Evolutionary conservation across 2,113 vertebrate species (phyloP).

Genomic region (Todiramphus chloris): DNA sequence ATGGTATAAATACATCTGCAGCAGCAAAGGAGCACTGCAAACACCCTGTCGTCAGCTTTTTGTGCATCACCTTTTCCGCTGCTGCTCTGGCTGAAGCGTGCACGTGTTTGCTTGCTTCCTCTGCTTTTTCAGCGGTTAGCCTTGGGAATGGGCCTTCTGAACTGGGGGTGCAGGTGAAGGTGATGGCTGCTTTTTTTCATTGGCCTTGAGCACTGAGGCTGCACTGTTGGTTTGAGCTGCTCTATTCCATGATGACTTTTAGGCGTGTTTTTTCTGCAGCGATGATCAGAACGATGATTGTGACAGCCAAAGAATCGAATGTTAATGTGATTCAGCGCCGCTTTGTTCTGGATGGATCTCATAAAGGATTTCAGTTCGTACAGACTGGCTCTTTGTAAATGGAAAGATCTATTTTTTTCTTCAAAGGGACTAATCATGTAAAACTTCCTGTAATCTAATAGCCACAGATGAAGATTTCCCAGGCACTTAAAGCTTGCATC

Average conservation of each 20-base stretch:
- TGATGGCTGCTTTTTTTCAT: constrained; percentile 30
- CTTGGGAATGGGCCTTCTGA: not conserved
- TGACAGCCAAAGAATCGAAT: not conserved
- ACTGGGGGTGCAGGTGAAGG: not conserved
- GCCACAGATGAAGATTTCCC: not conserved
- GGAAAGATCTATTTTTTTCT: not conserved
- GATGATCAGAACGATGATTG: not conserved
- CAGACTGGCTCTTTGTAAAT: not conserved
- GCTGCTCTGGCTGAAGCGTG: constrained; percentile 43
- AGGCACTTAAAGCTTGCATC: not conserved
- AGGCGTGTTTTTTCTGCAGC: accelerated
- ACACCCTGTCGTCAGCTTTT: not conserved
- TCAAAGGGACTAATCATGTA: not conserved
- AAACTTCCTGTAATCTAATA: not conserved
- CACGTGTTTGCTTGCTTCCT: constrained; percentile 3
- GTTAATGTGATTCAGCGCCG: not conserved
- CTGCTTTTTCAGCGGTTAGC: not conserved
- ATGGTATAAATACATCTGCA: constrained; percentile 63
- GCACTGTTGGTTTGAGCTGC: not conserved
- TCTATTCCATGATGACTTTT: not conserved
- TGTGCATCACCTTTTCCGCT: not conserved
- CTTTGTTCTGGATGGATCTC: not conserved
- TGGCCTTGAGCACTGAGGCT: not conserved
- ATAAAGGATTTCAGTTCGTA: not conserved
- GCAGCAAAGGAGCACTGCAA: not conserved